Evolutionary conservation across 2,888 invertebrate species (phyloP), one percentile per base, ranked within the genome.

Genomic region (Xestoiulus laeticollis): DNA sequence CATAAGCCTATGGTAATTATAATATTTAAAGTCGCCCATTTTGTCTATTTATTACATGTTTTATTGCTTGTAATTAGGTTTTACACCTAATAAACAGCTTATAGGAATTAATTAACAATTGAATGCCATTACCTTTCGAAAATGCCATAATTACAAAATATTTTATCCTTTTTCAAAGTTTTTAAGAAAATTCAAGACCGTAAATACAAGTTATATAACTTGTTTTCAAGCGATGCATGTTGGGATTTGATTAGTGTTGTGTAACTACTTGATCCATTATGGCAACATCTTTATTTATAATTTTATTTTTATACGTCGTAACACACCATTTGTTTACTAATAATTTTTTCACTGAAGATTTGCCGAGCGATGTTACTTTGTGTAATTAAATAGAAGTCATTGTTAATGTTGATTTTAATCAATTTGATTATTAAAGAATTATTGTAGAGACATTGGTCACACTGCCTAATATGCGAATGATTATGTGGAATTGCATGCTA

Each of bases 51-150:
- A n/a, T 22, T 30, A 19, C 14, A 10, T 10, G 16, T n/a, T 32
- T 8, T 82, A 30, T 78, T 3, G 30, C 14, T 22, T 30, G 78
- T 78, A 0, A 78, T 78, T 30, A 78, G 0, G 26, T 10, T 30
- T 26, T 68, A 33, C 10, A 22, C 22, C 0, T 6, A 38, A 38
- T 84, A 33, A 84, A 4, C 5, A 33, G 0, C 3, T 33, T 12
- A 83, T 85, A 38, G 3, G 26, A 3, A 3, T 19, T 44, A 1
- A 14, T 38, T 16, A 22, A 38, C n/a, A 38, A 33, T 2, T 22
- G 2, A 3, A 85, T 85, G 85, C 19, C 43, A 85, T 44, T 85
- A 85, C 85, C 85, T 85, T 85, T 85, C 12, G 85, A 38, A 38
- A 85, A 38, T 33, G 33, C 43, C 85, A 85, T 85, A 38, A 85